Percentiles rank a stretch among this genome's conserved stretches.
Conservation (phyloP, 2,888 invertebrate species). For the Crepidodera aurea region DNA sequence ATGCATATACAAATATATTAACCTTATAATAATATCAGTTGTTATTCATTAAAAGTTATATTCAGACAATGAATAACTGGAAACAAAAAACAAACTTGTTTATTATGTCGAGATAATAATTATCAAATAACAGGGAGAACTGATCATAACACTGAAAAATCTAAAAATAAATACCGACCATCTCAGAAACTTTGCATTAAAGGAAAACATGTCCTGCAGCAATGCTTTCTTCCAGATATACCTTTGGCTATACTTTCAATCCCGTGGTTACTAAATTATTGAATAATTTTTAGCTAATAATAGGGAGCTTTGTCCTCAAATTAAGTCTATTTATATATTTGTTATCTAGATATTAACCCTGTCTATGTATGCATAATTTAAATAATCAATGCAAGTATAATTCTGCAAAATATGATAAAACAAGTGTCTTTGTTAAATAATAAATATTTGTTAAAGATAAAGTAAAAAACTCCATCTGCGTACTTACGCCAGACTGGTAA, state of each 20-base stretch:
- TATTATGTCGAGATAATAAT: constrained; percentile 23
- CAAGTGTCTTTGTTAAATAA: constrained; percentile 32
- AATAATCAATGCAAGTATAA: constrained; percentile 24
- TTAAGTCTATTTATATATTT: constrained; percentile 14
- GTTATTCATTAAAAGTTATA: constrained; percentile 26
- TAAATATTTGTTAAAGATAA: constrained; percentile 32
- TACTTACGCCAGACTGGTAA: no score
- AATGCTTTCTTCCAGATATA: no score
- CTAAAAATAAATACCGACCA: not conserved
- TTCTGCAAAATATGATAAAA: constrained; percentile 30
- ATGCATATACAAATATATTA: constrained; percentile 13
- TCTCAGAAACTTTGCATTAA: not conserved
- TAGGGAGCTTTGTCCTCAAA: not conserved
- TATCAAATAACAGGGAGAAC: constrained; percentile 17
- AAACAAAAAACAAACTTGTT: constrained; percentile 26
- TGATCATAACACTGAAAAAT: constrained; percentile 8
- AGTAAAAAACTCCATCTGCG: no score
- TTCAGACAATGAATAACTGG: constrained; percentile 27
- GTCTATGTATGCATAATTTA: constrained; percentile 32
- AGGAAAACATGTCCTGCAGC: no score
- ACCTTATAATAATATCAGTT: constrained; percentile 29
- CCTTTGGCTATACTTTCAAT: no score
- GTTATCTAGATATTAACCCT: constrained; percentile 28
- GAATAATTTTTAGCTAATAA: no score
- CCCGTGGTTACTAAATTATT: no score